Evolutionary conservation across 2,888 invertebrate genomes (phyloP).

Genomic region (Trypoxylon attenuatum): DNA sequence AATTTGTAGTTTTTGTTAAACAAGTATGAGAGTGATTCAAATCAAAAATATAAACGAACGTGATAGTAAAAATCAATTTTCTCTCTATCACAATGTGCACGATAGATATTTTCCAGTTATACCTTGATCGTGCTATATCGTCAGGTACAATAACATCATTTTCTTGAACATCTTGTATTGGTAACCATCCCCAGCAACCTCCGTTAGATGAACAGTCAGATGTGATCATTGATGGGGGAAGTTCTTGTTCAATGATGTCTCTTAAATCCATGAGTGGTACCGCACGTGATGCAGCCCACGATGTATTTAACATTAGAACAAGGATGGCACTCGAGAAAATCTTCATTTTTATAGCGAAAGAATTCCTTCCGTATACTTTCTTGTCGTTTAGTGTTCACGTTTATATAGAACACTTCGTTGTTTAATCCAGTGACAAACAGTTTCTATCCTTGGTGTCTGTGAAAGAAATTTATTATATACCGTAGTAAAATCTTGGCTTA

Average conservation of each 20-base stretch:
- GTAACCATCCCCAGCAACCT: conserved; percentile 60
- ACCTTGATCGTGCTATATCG: conserved; percentile 20
- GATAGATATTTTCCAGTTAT: conserved; percentile 11
- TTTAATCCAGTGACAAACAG: conserved; percentile 14
- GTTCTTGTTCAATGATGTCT: conserved; percentile 19
- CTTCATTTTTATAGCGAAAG: neutral
- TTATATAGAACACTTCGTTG: conserved; percentile 26
- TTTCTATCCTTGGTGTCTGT: conserved; percentile 19
- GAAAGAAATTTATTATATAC: conserved; percentile 1
- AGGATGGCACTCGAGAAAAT: neutral
- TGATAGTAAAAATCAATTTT: neutral
- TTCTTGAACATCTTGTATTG: conserved; percentile 35
- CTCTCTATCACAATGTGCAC: neutral
- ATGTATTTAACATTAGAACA: conserved; percentile 6
- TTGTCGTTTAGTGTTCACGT: conserved; percentile 20
- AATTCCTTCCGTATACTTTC: neutral
- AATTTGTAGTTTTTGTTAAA: too few relatives aligned
- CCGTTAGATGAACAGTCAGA: conserved; percentile 53
- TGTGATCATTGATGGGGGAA: conserved; percentile 39
- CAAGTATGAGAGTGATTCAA: too few relatives aligned
- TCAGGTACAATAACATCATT: conserved; percentile 27
- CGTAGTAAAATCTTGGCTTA: too few relatives aligned
- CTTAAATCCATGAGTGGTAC: conserved; percentile 31
- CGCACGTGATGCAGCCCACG: conserved; percentile 19
- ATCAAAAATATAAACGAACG: too few relatives aligned